A percentile compares a stretch with the other conserved stretches of the same genome.
Evolutionary conservation across 2,888 invertebrate genomes (phyloP).

Genomic region (Drosophila bunnanda): DNA sequence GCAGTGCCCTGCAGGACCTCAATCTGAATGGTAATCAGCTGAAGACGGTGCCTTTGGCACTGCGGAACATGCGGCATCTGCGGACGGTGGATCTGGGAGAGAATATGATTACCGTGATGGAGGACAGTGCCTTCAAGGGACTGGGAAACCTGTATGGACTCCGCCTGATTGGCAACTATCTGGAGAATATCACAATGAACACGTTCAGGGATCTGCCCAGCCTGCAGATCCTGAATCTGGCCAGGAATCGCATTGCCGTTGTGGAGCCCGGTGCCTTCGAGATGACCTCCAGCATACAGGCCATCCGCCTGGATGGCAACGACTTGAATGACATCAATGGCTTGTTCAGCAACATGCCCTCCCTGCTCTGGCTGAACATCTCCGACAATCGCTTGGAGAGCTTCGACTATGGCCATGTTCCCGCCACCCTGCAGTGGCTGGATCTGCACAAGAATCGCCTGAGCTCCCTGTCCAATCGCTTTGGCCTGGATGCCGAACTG

Average conservation of each 20-base stretch:
- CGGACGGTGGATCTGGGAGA: slow-evolving; percentile 96
- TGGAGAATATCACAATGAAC: slow-evolving; percentile 92
- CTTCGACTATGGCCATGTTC: slow-evolving; percentile 95
- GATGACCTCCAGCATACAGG: slow-evolving; percentile 91
- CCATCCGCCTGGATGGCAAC: slow-evolving; percentile 94
- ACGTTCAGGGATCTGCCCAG: slow-evolving; percentile 92
- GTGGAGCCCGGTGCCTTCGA: slow-evolving; percentile 93
- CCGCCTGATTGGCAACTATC: slow-evolving; percentile 94
- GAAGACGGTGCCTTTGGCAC: slow-evolving; percentile 91
- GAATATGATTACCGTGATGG: slow-evolving; percentile 93
- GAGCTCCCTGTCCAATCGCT: slow-evolving; percentile 91
- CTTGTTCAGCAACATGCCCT: slow-evolving; percentile 92
- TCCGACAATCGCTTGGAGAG: slow-evolving; percentile 95
- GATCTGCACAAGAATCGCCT: slow-evolving; percentile 95
- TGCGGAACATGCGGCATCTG: slow-evolving; percentile 93
- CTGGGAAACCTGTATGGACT: slow-evolving; percentile 94
- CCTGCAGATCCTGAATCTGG: slow-evolving; percentile 94
- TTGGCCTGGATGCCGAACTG: slow-evolving; percentile 88
- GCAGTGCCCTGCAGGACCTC: slow-evolving; percentile 94
- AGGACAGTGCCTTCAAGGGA: slow-evolving; percentile 92
- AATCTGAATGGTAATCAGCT: slow-evolving; percentile 95
- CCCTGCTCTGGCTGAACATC: slow-evolving; percentile 94
- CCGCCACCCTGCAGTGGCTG: slow-evolving; percentile 93
- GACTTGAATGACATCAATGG: slow-evolving; percentile 92
- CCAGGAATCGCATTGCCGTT: slow-evolving; percentile 91